Conservation (phyloP, 2,113 vertebrate species). For the Ranitomeya imitator region DNA sequence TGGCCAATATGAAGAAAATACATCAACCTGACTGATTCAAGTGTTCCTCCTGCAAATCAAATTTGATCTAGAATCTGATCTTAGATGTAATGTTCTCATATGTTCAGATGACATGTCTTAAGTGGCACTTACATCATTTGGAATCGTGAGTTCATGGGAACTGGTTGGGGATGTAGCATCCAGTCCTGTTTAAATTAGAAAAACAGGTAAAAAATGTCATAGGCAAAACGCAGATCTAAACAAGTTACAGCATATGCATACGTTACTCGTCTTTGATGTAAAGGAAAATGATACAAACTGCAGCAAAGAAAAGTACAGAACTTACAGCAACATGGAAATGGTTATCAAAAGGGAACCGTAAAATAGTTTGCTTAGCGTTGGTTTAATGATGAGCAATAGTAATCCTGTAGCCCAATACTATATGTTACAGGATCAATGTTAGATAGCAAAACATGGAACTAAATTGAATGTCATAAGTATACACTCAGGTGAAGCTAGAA, state of each 20-base stretch:
- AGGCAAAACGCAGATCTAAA: slow-evolving; percentile 25
- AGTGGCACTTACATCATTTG: slow-evolving; percentile 88
- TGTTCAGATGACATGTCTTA: neutral
- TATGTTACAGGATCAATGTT: slow-evolving; percentile 49
- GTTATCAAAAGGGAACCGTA: slow-evolving; percentile 63
- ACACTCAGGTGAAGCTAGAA: slow-evolving; percentile 5
- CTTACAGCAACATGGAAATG: slow-evolving; percentile 62
- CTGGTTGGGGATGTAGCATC: slow-evolving; percentile 84
- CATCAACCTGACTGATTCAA: too few species aligned
- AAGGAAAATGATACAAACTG: slow-evolving; percentile 43
- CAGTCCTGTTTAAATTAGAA: slow-evolving; percentile 80
- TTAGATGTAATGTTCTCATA: neutral
- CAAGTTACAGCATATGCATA: slow-evolving; percentile 57
- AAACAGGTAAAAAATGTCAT: slow-evolving; percentile 63
- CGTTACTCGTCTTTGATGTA: slow-evolving; percentile 56
- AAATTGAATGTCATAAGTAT: neutral
- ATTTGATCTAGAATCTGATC: neutral
- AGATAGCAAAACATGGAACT: slow-evolving; percentile 61
- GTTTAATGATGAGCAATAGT: slow-evolving; percentile 60
- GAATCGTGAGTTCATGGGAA: slow-evolving; percentile 93
- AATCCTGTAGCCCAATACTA: slow-evolving; percentile 64
- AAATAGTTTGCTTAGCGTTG: slow-evolving; percentile 58
- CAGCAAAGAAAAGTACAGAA: slow-evolving; percentile 63
- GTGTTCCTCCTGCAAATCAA: neutral
- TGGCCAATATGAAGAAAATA: too few species aligned